Conservation (phyloP, 2,888 invertebrate genomes). For the Eutolmus rufibarbis region DNA sequence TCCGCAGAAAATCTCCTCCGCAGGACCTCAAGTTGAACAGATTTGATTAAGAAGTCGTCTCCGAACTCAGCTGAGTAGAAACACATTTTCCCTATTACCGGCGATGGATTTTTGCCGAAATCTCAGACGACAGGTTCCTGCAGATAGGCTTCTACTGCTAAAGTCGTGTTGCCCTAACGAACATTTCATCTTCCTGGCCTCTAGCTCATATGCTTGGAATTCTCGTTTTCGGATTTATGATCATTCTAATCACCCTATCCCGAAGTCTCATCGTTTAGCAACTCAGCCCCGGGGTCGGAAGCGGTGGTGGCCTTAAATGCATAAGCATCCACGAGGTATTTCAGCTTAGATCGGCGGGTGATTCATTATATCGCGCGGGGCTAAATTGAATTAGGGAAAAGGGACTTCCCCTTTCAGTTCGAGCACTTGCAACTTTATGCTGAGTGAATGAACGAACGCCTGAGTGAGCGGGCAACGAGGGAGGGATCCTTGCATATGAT, state of each 20-base stretch:
- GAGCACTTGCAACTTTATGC: background rate
- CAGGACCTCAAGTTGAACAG: background rate
- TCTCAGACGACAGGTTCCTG: slow-evolving; percentile 19
- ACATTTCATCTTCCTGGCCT: slow-evolving; percentile 5
- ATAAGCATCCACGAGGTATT: slow-evolving; percentile 13
- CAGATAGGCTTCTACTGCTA: background rate
- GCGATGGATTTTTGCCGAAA: background rate
- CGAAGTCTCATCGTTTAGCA: background rate
- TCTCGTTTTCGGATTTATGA: slow-evolving; percentile 32
- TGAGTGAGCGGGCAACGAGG: background rate
- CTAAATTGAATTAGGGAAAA: slow-evolving; percentile 23
- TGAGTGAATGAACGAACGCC: background rate
- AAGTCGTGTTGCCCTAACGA: slow-evolving; percentile 21
- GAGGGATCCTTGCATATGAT: background rate
- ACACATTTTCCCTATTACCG: slow-evolving; percentile 35
- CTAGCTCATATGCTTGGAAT: slow-evolving; percentile 19
- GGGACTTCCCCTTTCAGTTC: background rate
- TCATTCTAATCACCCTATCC: slow-evolving; percentile 19
- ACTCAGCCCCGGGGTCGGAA: background rate
- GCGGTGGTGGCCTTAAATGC: background rate
- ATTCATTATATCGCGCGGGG: slow-evolving; percentile 20
- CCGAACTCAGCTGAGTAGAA: slow-evolving; percentile 22
- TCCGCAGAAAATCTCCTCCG: background rate
- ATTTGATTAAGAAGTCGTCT: slow-evolving; percentile 25
- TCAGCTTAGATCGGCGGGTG: background rate